A percentile compares a stretch with the other conserved stretches of the same genome.
phyloP scores from a whole-genome alignment of 2,797 vertebrate species.

The Cryptoblepharus egeriae region DNA sequence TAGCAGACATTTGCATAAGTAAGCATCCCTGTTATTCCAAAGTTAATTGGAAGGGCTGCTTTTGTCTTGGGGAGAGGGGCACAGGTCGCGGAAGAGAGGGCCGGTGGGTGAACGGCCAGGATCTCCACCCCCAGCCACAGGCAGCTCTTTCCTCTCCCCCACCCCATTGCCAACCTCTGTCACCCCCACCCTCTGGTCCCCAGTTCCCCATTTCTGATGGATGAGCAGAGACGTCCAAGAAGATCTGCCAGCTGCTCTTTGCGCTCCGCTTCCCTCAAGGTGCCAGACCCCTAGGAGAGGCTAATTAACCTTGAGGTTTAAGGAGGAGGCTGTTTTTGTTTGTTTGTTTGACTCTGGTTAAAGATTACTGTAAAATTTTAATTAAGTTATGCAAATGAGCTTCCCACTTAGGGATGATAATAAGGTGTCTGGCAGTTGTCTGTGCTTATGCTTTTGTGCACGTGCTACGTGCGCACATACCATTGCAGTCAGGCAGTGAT shows the following conservation, averaged over 20 bases:
- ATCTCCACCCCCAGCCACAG: no score
- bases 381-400: constrained; percentile 49
- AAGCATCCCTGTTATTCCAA: background rate
- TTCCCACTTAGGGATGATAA: constrained; percentile 43
- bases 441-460: constrained; percentile 15
- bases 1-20: background rate
- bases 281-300: constrained; percentile 24
- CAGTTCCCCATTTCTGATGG: background rate
- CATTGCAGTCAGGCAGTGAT: background rate
- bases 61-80: background rate
- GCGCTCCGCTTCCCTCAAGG: background rate
- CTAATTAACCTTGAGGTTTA: constrained; percentile 31
- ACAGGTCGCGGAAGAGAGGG: background rate
- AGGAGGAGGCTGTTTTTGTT: constrained; percentile 18
- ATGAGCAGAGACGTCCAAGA: background rate
- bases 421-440: constrained; percentile 35
- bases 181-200: no score
- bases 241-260: background rate
- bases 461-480: background rate
- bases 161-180: background rate
- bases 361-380: constrained; percentile 51
- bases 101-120: no score
- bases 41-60: background rate
- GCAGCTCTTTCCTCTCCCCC: no score
- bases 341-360: constrained; percentile 39